Percentiles rank a stretch among this genome's conserved stretches.
Evolutionary conservation across 2,888 invertebrate genomes (phyloP).

Genomic region (Oeneis ivallda): DNA sequence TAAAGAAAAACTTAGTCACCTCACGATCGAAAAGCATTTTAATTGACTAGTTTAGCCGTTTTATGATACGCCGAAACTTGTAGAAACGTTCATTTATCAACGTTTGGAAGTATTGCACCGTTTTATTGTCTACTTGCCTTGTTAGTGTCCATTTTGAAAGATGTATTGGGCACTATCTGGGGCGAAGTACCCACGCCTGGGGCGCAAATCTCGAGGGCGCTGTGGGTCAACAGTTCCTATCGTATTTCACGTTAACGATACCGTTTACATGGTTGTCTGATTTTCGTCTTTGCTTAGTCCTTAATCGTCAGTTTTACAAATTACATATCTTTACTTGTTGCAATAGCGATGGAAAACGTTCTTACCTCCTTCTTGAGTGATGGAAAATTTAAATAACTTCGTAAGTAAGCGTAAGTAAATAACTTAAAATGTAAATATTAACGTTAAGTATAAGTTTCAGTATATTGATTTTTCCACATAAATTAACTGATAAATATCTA

Average conservation of each 20-base stretch:
- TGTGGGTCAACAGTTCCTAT: conserved; percentile 41
- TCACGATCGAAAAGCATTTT: conserved; percentile 3
- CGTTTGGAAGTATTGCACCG: conserved; percentile 43
- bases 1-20: background rate
- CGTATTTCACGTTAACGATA: conserved; percentile 38
- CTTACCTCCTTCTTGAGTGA: background rate
- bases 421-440: too few species aligned
- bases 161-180: conserved; percentile 46
- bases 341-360: background rate
- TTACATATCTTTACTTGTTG: background rate
- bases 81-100: conserved; percentile 43
- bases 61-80: conserved; percentile 27
- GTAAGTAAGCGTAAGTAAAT: too few species aligned
- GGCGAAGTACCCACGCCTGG: conserved; percentile 45
- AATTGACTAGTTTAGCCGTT: conserved; percentile 32
- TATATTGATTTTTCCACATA: background rate
- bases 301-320: conserved; percentile 25
- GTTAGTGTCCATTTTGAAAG: conserved; percentile 53
- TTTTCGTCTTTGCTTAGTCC: conserved; percentile 29
- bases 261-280: conserved; percentile 32
- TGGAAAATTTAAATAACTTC: too few species aligned
- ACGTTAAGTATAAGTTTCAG: background rate
- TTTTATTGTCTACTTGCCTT: conserved; percentile 52
- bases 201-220: conserved; percentile 41
- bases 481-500: conserved; percentile 5